Conservation (phyloP, 2,113 vertebrate genomes). For the Nerophis lumbriciformis region DNA sequence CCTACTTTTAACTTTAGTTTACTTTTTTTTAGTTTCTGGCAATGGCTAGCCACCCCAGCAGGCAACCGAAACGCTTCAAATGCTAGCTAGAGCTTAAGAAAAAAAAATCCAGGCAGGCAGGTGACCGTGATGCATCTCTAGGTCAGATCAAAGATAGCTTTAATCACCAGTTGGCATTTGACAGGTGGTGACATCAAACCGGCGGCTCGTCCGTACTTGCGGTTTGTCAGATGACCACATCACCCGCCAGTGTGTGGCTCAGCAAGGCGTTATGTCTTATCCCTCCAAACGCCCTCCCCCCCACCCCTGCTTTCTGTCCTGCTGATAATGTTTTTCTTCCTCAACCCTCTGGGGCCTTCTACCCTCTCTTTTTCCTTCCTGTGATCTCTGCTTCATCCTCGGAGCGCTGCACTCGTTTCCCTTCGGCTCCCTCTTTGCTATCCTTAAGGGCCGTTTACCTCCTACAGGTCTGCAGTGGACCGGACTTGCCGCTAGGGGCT, state of each 20-base stretch:
- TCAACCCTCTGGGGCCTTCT: slow-evolving; percentile 8
- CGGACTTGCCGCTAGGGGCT: slow-evolving; percentile 35
- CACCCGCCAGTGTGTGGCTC: slow-evolving; percentile 18
- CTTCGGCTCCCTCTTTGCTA: slow-evolving; percentile 8
- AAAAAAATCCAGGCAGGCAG: slow-evolving; percentile 6
- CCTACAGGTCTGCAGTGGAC: slow-evolving; percentile 11
- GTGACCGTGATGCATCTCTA: slow-evolving; percentile 22
- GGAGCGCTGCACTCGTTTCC: slow-evolving; percentile 2
- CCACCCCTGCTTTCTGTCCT: slow-evolving; percentile 15
- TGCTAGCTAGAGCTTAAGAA: slow-evolving; percentile 16
- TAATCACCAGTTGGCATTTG: slow-evolving; percentile 17
- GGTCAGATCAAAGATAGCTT: slow-evolving; percentile 19
- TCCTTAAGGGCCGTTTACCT: slow-evolving; percentile 2
- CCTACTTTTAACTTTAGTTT: neutral
- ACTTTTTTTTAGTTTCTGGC: neutral
- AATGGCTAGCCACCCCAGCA: slow-evolving; percentile 1
- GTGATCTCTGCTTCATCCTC: slow-evolving; percentile 34
- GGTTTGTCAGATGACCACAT: slow-evolving; percentile 30
- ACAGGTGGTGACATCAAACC: slow-evolving; percentile 20
- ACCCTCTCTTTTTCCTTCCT: slow-evolving; percentile 25
- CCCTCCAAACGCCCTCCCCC: slow-evolving; percentile 6
- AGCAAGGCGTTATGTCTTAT: slow-evolving; percentile 30
- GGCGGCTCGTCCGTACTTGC: slow-evolving; percentile 21
- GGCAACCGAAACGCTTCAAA: slow-evolving; percentile 3
- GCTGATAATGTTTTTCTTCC: slow-evolving; percentile 23